phyloP scores from a whole-genome alignment of 2,888 invertebrate species.

The Caenorhabditis zanzibari region DNA sequence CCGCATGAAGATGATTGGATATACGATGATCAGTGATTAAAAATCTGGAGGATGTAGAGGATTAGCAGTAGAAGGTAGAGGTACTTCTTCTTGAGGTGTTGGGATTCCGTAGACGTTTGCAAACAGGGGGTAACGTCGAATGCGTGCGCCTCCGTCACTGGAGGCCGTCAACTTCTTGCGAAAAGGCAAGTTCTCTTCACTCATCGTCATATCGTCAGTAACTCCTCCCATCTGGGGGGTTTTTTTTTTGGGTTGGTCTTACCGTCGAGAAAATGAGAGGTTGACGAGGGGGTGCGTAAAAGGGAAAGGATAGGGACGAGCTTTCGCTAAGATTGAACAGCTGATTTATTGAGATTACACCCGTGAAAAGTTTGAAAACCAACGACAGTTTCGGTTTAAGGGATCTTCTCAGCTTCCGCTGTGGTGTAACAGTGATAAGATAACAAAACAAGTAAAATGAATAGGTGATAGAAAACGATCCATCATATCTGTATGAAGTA shows the following conservation, averaged over 20 bases:
- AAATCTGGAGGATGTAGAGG: neutral
- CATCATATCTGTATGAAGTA: no score
- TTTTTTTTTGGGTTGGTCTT: slow-evolving; percentile 60
- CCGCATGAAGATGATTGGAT: slow-evolving; percentile 37
- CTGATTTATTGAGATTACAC: slow-evolving; percentile 52
- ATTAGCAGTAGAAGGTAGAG: slow-evolving; percentile 4
- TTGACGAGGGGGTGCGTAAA: slow-evolving; percentile 51
- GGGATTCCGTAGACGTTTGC: slow-evolving; percentile 58
- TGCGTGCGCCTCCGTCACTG: slow-evolving; percentile 64
- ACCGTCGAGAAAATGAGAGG: slow-evolving; percentile 62
- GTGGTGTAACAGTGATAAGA: slow-evolving; percentile 5
- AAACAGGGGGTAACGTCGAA: slow-evolving; percentile 50
- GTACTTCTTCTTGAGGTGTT: slow-evolving; percentile 22
- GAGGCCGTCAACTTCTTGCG: slow-evolving; percentile 64
- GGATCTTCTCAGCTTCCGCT: neutral
- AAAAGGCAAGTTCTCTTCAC: slow-evolving; percentile 68
- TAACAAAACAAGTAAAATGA: no score
- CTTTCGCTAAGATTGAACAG: slow-evolving; percentile 57
- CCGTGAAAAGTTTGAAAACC: slow-evolving; percentile 24
- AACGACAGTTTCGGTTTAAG: neutral
- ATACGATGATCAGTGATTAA: slow-evolving; percentile 43
- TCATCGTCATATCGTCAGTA: slow-evolving; percentile 67
- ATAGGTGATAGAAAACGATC: no score
- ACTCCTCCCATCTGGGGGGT: slow-evolving; percentile 58
- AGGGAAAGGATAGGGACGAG: slow-evolving; percentile 56